Evolutionary conservation across 1,140 invertebrate genomes (phyloP).

Genomic region (Pseudomyrmex cubaensis): DNA sequence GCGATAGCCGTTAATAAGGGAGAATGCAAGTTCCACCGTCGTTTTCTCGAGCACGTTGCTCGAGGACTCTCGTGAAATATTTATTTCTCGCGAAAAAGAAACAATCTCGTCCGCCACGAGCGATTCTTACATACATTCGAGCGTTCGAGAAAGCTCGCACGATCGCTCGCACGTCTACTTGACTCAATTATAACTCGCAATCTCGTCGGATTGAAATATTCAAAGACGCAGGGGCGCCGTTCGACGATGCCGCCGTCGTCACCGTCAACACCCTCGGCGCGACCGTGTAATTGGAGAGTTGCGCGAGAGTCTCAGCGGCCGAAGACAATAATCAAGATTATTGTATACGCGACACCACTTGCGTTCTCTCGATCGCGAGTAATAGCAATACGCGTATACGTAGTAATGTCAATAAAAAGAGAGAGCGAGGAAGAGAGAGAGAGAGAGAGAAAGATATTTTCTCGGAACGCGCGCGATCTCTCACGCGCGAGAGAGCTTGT

Average conservation of each 20-base stretch:
- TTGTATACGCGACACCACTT: slow-evolving; percentile 61
- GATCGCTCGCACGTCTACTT: not conserved
- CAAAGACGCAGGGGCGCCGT: not conserved
- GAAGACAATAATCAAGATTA: slow-evolving; percentile 78
- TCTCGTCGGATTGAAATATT: not conserved
- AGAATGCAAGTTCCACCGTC: not conserved
- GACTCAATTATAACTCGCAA: slow-evolving; percentile 14
- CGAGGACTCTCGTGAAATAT: not conserved
- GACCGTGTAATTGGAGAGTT: slow-evolving; percentile 72
- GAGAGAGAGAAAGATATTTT: slow-evolving; percentile 41
- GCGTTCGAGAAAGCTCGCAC: not conserved
- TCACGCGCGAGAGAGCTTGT: slow-evolving; percentile 28
- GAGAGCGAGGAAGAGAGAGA: not conserved
- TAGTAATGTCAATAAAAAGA: slow-evolving; percentile 75
- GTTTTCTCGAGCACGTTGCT: not conserved
- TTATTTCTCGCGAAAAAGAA: not conserved
- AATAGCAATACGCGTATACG: slow-evolving; percentile 72
- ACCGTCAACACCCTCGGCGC: slow-evolving; percentile 41
- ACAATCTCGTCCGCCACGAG: not conserved
- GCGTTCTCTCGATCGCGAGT: slow-evolving; percentile 43
- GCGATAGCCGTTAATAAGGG: slow-evolving; percentile 15
- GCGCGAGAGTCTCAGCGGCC: slow-evolving; percentile 66
- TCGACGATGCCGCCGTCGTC: slow-evolving; percentile 20
- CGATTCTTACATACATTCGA: not conserved
- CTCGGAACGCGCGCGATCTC: not conserved